Evolutionary conservation across 2,797 vertebrate genomes (phyloP), one percentile per base, ranked within the genome.

Genomic region (Iguana delicatissima): DNA sequence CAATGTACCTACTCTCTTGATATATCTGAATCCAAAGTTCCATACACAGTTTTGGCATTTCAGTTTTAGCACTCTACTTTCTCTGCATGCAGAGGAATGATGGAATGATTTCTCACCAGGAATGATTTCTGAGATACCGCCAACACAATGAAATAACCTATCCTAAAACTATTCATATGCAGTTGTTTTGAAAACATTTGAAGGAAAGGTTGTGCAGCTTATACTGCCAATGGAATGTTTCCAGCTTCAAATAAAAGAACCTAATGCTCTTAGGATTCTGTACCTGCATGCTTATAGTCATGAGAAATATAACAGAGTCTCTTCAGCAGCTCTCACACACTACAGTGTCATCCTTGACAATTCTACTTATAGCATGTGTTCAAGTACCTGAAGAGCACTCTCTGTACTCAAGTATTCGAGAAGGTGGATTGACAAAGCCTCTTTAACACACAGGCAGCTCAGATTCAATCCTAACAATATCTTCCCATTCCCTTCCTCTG

Each of bases 281-380:
- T 26, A 16, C 32, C 32, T 22, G n/a, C 84, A 26, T 1, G 55
- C 42, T 79, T 96, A 82, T 93, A 93, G 94, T 93, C 84, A 88
- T 1, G 93, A 88, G 46, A 92, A 16, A 35, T n/a, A 42, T 46
- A 74, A 62, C 42, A 35, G 91, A 82, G 83, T 92, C 94, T 95
- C 91, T 94, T 84, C 80, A 5, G 91, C 73, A 62, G 84, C 87
- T 89, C 87, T 50, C 90, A 59, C 89, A 69, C 16, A 18, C 46
- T 26, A 18, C 12, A 52, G 24, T 13, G 55, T 14, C 77, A 38
- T 32, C 35, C 32, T 5, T 64, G 29, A 67, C 14, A 26, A 64
- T 32, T 32, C 26, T 86, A 76, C 18, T 72, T 72, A 72, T 35
- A 81, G 50, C 6, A 8, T 12, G 7, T 4, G 6, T 13, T 29